These are phyloP conservation scores for Leuciscus idus DNA, from an alignment of 2,113 vertebrate species.

Conservation along the genomic window DNA sequence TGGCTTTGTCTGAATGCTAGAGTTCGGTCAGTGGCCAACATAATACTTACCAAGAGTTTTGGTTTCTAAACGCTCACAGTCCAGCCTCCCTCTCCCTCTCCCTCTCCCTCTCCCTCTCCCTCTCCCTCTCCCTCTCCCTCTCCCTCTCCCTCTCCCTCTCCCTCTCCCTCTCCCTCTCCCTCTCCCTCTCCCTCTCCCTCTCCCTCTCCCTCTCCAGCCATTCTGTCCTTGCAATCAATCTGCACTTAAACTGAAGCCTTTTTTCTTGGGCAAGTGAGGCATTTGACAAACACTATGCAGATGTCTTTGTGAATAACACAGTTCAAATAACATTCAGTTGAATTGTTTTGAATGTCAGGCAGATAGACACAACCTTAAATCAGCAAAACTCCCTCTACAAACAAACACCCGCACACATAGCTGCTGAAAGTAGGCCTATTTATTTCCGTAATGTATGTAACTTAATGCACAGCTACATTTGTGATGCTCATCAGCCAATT, in stretches of 20 bases:
- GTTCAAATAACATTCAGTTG: slow-evolving; percentile 30
- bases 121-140: too few species aligned
- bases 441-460: background rate
- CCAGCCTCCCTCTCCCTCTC: background rate
- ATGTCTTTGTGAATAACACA: background rate
- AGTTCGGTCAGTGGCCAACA: slow-evolving; percentile 9
- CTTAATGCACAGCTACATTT: background rate
- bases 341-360: background rate
- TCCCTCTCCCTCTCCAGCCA: too few species aligned
- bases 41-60: slow-evolving; percentile 15
- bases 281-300: background rate
- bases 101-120: too few species aligned
- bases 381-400: background rate
- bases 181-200: background rate
- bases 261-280: background rate
- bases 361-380: slow-evolving; percentile 23
- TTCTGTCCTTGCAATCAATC: background rate
- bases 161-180: too few species aligned
- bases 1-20: background rate
- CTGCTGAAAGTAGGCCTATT: background rate
- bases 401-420: background rate
- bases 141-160: background rate
- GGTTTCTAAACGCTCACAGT: background rate
- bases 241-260: background rate
- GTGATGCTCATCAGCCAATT: background rate